Evolutionary conservation across 2,888 invertebrate genomes (phyloP).

Genomic region (Azorinus chamasolen): DNA sequence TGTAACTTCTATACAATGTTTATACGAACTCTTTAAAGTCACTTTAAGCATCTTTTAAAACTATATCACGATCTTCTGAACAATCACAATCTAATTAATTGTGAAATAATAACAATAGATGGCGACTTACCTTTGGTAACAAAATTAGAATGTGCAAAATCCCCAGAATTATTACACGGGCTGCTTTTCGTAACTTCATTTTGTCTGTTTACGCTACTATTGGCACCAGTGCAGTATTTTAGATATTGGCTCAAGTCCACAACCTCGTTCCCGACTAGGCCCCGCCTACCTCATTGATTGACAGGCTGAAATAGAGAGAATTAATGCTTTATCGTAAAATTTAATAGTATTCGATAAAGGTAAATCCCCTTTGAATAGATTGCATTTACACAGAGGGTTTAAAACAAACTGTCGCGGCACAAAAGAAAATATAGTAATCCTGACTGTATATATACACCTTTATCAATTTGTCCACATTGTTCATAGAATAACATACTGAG

Average conservation of each 20-base stretch:
- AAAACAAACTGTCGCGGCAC: constrained; percentile 33
- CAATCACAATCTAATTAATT: background rate
- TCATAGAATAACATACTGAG: no score
- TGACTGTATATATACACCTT: background rate
- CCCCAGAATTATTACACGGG: constrained; percentile 74
- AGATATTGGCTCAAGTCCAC: constrained; percentile 68
- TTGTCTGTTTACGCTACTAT: constrained; percentile 70
- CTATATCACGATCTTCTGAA: background rate
- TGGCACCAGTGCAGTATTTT: constrained; percentile 55
- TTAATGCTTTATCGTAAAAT: constrained; percentile 67
- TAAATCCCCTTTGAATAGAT: constrained; percentile 55
- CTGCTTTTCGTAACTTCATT: constrained; percentile 78
- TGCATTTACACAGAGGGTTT: constrained; percentile 42
- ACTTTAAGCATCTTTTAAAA: background rate
- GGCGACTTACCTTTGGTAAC: constrained; percentile 73
- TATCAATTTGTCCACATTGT: no score
- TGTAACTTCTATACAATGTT: no score
- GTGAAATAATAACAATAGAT: no score
- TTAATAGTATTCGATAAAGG: constrained; percentile 64
- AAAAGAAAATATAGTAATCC: background rate
- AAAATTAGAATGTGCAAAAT: constrained; percentile 72
- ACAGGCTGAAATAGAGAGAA: constrained; percentile 65
- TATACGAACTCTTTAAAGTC: no score
- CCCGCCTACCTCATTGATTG: constrained; percentile 79
- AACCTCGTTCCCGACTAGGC: constrained; percentile 75